Evolutionary conservation across 1,140 invertebrate genomes (phyloP).

Genomic region (Megalopta genalis): DNA sequence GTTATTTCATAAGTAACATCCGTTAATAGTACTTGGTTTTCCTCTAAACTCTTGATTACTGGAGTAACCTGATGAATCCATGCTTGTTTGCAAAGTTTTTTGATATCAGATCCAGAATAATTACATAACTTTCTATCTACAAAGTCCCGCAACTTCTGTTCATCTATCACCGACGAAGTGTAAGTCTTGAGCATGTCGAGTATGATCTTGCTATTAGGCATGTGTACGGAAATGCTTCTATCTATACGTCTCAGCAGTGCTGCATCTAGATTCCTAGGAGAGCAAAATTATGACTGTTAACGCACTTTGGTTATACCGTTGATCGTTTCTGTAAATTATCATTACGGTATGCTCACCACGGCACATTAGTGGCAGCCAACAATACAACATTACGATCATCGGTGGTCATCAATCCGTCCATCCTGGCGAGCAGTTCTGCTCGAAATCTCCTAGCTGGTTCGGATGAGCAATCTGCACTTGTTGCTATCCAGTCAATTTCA

Average conservation of each 20-base stretch:
- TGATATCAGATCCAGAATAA: slow-evolving; percentile 95
- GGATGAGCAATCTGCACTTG: slow-evolving; percentile 82
- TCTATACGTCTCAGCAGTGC: slow-evolving; percentile 93
- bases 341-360: slow-evolving; percentile 84
- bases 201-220: too few species aligned
- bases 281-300: slow-evolving; percentile 12
- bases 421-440: slow-evolving; percentile 94
- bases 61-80: slow-evolving; percentile 83
- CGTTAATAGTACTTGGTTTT: slow-evolving; percentile 56
- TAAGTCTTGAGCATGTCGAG: too few species aligned
- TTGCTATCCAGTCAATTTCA: slow-evolving; percentile 95
- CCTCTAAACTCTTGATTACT: slow-evolving; percentile 62
- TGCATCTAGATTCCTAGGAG: slow-evolving; percentile 89
- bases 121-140: slow-evolving; percentile 83
- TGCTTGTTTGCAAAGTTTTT: slow-evolving; percentile 93
- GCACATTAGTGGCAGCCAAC: slow-evolving; percentile 93
- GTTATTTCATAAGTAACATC: slow-evolving; percentile 61
- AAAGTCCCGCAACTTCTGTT: not conserved
- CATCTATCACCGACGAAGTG: too few species aligned
- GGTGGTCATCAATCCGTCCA: slow-evolving; percentile 90
- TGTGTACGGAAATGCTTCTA: slow-evolving; percentile 88
- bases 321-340: not conserved
- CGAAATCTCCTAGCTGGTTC: slow-evolving; percentile 95
- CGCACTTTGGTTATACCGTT: too few species aligned
- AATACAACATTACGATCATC: slow-evolving; percentile 85